Evolutionary conservation across 2,888 invertebrate species (phyloP).

Genomic region (Axea sp.): DNA sequence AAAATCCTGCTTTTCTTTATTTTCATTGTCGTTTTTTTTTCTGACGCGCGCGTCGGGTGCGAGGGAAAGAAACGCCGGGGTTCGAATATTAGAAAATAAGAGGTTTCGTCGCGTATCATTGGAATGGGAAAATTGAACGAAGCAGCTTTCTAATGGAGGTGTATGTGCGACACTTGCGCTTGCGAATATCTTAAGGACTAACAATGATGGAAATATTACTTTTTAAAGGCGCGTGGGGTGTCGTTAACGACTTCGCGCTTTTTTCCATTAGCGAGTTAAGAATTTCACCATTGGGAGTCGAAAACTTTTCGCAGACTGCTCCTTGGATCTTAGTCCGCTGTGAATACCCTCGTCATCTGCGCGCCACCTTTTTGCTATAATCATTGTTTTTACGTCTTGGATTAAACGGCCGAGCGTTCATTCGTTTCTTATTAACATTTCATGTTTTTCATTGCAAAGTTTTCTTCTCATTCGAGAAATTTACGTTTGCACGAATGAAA

Average conservation of each 20-base stretch:
- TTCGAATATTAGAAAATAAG: constrained; percentile 42
- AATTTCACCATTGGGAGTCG: constrained; percentile 62
- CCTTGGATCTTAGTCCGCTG: constrained; percentile 25
- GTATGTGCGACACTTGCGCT: constrained; percentile 53
- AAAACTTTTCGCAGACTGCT: constrained; percentile 53
- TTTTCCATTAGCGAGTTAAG: constrained; percentile 61
- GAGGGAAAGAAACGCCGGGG: neutral
- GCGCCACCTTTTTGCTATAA: constrained; percentile 38
- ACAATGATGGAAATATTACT: constrained; percentile 78
- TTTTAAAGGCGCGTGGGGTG: constrained; percentile 72
- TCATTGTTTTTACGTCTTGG: constrained; percentile 36
- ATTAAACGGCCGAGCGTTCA: constrained; percentile 19
- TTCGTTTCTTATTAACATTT: constrained; percentile 26
- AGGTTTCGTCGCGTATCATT: constrained; percentile 5
- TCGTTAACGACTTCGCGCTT: constrained; percentile 61
- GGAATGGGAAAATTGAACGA: constrained; percentile 12
- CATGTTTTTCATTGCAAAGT: neutral
- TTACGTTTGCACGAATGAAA: too few species aligned
- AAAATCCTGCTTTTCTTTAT: constrained; percentile 21
- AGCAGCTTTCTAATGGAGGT: constrained; percentile 24
- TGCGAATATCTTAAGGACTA: constrained; percentile 70
- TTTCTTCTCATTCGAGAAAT: too few species aligned
- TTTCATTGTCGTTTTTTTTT: neutral
- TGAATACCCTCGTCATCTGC: constrained; percentile 26
- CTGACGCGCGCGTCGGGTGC: neutral